Percentiles rank a stretch among this genome's conserved stretches.
Evolutionary conservation across 2,797 vertebrate species (phyloP).

Genomic region (Uromys caudimaculatus): DNA sequence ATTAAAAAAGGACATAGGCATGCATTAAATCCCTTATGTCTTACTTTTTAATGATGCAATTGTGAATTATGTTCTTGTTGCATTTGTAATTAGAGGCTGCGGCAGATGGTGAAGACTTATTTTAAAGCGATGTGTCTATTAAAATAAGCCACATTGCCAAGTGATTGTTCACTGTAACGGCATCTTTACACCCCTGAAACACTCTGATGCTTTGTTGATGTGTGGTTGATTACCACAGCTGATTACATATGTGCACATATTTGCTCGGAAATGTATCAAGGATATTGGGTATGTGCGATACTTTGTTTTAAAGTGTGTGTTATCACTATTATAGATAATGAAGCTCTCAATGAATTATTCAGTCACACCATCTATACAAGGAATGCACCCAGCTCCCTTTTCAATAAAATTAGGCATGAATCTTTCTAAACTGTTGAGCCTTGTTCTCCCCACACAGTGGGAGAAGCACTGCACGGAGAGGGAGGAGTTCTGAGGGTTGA

Average conservation of each 20-base stretch:
- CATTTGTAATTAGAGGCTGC: conserved; percentile 88
- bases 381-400: conserved; percentile 78
- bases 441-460: conserved; percentile 47
- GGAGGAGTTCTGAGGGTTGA: conserved; percentile 27
- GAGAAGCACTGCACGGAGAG: conserved; percentile 38
- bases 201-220: conserved; percentile 78
- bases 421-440: conserved; percentile 76
- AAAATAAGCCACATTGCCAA: conserved; percentile 87
- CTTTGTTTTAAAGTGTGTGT: conserved; percentile 82
- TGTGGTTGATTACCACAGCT: conserved; percentile 84
- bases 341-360: conserved; percentile 83
- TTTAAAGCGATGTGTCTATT: conserved; percentile 87
- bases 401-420: conserved; percentile 81
- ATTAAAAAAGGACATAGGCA: conserved; percentile 85
- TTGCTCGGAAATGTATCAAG: conserved; percentile 73
- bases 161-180: conserved; percentile 82
- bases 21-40: conserved; percentile 87
- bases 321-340: conserved; percentile 84
- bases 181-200: conserved; percentile 82
- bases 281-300: conserved; percentile 75
- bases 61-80: conserved; percentile 89
- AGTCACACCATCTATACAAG: conserved; percentile 75
- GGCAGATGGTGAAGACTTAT: conserved; percentile 89
- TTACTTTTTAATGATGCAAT: conserved; percentile 88
- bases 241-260: conserved; percentile 81